Evolutionary conservation across 2,113 vertebrate genomes (phyloP), one percentile per base, ranked within the genome.

Genomic region (Suncus etruscus): DNA sequence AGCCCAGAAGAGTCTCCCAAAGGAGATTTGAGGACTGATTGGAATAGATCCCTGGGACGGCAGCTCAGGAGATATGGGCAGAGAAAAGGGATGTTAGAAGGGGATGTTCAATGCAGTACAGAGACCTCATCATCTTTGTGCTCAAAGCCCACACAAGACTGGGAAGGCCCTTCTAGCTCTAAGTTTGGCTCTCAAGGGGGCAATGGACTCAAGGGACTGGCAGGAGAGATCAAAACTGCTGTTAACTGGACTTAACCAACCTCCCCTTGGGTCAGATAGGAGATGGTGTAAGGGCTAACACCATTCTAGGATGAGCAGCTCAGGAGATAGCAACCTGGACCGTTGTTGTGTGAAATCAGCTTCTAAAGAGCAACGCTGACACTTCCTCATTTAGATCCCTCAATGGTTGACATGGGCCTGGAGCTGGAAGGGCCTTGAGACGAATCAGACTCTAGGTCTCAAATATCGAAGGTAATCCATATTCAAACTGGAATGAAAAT

Each of bases 331-430:
- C 2, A 54, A 54, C 32, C 77, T 18, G 1, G 65, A 61, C 31
- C 4, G 8, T 91, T 94, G 69, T 69, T 83, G 58, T 95, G 69
- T 22, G 91, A 86, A 94, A 94, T 80, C n/a, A 3, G 11, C 39
- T n/a, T 45, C 14, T 3, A 32, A 14, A 47, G 79, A 66, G 51
- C 16, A 29, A 47, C 65, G 22, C 11, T 48, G 39, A 22, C 61
- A 76, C 80, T 93, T 94, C 87, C 87, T 15, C 31, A 31, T 83
- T 68, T 48, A 2, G 31, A 76, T 29, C 25, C 8, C 15, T 48
- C 50, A 63, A 15, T 0, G 3, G 65, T 1, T 14, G 51, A 22
- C 7, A 10, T 2, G 51, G 29, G 50, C n/a, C 27, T 8, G 16
- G 73, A 51, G 65, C 31, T 48, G 0, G 12, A 63, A 81, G 69